These are phyloP conservation scores for Melanostigma gelatinosum DNA, from an alignment of 2,113 vertebrate genomes.

Conservation along the genomic window DNA sequence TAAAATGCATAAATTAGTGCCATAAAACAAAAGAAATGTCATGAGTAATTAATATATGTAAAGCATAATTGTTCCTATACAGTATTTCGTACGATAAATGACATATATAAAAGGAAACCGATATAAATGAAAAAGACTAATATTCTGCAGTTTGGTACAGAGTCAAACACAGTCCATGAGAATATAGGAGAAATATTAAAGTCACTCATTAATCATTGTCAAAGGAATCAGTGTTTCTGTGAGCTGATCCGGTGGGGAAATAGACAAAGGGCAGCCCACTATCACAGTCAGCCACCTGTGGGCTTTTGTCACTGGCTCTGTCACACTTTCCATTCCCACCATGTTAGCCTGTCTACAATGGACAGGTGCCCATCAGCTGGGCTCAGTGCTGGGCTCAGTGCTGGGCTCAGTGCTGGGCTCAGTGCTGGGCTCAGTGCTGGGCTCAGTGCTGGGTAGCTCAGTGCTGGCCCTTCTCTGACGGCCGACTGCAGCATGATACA, in stretches of 20 bases:
- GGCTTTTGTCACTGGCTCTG: slow-evolving; percentile 54
- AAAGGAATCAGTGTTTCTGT: slow-evolving; percentile 38
- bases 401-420: slow-evolving; percentile 45
- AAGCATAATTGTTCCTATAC: not conserved
- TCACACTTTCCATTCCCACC: slow-evolving; percentile 39
- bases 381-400: slow-evolving; percentile 17
- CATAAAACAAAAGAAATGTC: not conserved
- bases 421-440: slow-evolving; percentile 53
- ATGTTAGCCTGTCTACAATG: slow-evolving; percentile 64
- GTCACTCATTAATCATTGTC: slow-evolving; percentile 34
- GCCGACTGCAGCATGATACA: slow-evolving; percentile 39
- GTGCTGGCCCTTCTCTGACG: slow-evolving; percentile 26
- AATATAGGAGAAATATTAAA: not conserved
- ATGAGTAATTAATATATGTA: not conserved
- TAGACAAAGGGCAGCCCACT: slow-evolving; percentile 65
- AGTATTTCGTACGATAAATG: not conserved
- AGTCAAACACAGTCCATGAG: slow-evolving; percentile 2
- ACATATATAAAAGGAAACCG: not conserved
- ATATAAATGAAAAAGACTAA: not conserved
- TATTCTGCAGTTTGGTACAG: slow-evolving; percentile 6
- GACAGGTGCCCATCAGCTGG: slow-evolving; percentile 77
- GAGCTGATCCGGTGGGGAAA: slow-evolving; percentile 25
- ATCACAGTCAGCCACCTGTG: slow-evolving; percentile 74
- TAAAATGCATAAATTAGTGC: not conserved
- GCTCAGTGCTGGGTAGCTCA: no score